A percentile compares a stretch with the other conserved stretches of the same genome.
phyloP scores from a whole-genome alignment of 92 coral and sea anemone species.

The Zoanthus gigantus region DNA sequence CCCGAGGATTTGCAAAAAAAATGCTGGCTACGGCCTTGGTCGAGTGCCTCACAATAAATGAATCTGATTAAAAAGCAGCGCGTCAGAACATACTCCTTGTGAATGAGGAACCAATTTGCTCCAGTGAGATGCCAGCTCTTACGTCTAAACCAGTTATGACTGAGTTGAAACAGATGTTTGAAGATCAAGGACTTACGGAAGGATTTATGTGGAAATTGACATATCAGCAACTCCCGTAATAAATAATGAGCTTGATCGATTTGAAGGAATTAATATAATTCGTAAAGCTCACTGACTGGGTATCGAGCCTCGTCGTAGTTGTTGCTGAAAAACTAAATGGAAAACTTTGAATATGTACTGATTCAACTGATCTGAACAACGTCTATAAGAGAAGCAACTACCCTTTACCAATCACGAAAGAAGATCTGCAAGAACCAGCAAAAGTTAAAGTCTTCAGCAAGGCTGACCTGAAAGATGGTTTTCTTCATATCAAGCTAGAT shows the following conservation, averaged over 20 bases:
- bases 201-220: slow-evolving; percentile 40
- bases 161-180: slow-evolving; percentile 36
- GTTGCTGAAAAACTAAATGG: slow-evolving; percentile 51
- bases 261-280: slow-evolving; percentile 24
- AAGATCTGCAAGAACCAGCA: slow-evolving; percentile 47
- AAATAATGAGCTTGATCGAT: slow-evolving; percentile 39
- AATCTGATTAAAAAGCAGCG: slow-evolving; percentile 49
- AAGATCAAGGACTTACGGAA: slow-evolving; percentile 47
- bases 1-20: background rate
- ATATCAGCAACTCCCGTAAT: slow-evolving; percentile 39
- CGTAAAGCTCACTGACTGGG: slow-evolving; percentile 48
- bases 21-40: slow-evolving; percentile 43
- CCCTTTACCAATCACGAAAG: slow-evolving; percentile 21
- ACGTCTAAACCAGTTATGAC: slow-evolving; percentile 13
- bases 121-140: background rate
- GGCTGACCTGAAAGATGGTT: slow-evolving; percentile 64
- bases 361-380: background rate
- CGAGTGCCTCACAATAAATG: slow-evolving; percentile 58
- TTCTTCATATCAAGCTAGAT: slow-evolving; percentile 51
- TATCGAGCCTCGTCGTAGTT: slow-evolving; percentile 31
- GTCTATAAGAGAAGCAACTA: slow-evolving; percentile 28
- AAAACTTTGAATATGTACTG: slow-evolving; percentile 21
- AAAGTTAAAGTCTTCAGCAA: slow-evolving; percentile 64
- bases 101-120: background rate
- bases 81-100: slow-evolving; percentile 30